Evolutionary conservation across 1,140 invertebrate species (phyloP), one percentile per base, ranked within the genome.

Genomic region (Drosophila orena): DNA sequence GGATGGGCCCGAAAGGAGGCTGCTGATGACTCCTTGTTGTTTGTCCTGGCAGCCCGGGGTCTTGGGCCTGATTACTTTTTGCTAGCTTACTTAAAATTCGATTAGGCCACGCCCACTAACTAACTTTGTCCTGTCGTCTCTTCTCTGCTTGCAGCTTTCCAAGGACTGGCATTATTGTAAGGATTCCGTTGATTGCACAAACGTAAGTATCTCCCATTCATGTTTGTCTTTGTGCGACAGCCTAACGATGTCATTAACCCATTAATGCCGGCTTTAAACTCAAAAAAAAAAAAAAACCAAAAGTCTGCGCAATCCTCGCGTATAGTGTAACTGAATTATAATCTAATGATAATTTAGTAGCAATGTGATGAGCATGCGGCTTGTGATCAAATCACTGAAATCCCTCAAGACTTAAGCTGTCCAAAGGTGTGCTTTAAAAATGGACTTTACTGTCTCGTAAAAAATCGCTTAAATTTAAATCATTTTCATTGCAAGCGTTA

Each of bases 11-110:
- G 17, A 35, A 60, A 75, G 83, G 66, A 55, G 60, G 53, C 47
- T 65, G 71, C 73, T 76, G 46, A 60, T 52, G 55, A 74, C 60
- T 77, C 71, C 61, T 52, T 71, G 68, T 81, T 76, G 66, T 70
- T 86, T 72, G 60, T 74, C 49, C 47, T 59, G 59, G 43, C 62
- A 54, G 79, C 81, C 79, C 42, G 68, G 64, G 81, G 62, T 76
- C 56, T 49, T 86, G 74, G 70, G 74, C 83, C 81, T 86, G 81
- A 86, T 86, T 86, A 86, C 83, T 88, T 86, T 83, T 86, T 81
- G 81, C 62, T 86, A 78, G 81, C 81, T 85, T 86, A 85, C 81
- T 85, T 85, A 85, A 85, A 85, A 85, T 85, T 86, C 77, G 81
- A 85, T 85, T 85, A 85, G 81, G 81, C 68, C 81, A 86, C 81